Conservation (phyloP, 2,888 invertebrate species). For the Drosophila cracens region DNA sequence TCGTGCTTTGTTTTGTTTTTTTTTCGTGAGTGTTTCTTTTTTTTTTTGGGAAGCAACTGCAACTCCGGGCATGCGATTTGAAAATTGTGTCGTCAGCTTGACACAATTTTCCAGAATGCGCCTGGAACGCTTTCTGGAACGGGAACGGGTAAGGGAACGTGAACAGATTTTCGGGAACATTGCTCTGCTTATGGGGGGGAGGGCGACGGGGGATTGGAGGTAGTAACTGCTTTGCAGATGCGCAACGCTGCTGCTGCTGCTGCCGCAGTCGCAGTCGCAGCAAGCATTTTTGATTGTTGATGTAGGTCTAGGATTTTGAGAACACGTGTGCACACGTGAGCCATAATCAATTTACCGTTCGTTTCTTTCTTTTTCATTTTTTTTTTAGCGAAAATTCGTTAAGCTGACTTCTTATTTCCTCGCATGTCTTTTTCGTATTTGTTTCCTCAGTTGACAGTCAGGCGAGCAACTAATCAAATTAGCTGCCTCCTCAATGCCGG, state of each 20-base stretch:
- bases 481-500: constrained; percentile 51
- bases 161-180: constrained; percentile 43
- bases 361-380: neutral
- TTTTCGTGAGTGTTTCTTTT: constrained; percentile 7
- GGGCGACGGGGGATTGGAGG: neutral
- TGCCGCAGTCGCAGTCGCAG: constrained; percentile 19
- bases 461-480: constrained; percentile 58
- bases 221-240: constrained; percentile 61
- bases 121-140: constrained; percentile 71
- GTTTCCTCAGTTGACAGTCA: constrained; percentile 50
- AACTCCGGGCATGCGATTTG: constrained; percentile 80
- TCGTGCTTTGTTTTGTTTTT: constrained; percentile 17
- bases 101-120: constrained; percentile 84
- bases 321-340: constrained; percentile 25
- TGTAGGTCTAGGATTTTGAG: constrained; percentile 81
- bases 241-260: constrained; percentile 32
- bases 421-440: constrained; percentile 16
- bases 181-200: constrained; percentile 4
- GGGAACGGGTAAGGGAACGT: constrained; percentile 39
- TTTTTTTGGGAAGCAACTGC: constrained; percentile 58
- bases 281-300: constrained; percentile 71
- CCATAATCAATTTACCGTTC: neutral
- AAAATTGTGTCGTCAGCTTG: constrained; percentile 81
- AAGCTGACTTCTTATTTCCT: neutral
- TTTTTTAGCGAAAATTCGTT: constrained; percentile 3